Base-by-base conservation (phyloP, 2,113 vertebrate species). In the Psephotus haematonotus region DNA sequence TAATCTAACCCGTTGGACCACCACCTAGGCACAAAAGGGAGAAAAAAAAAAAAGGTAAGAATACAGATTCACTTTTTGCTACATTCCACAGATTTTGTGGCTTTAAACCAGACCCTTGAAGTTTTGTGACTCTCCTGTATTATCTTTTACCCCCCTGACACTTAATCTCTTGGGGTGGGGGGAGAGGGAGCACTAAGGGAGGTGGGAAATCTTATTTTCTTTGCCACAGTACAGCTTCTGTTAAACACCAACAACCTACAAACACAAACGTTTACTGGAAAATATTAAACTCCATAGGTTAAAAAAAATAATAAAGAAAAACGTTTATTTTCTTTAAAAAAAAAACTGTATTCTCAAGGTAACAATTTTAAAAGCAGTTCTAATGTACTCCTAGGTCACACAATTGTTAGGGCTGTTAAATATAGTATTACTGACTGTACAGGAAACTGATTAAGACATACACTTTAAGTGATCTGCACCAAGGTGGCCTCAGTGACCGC, bases 371-470 rank as follows among this genome's bases (percentile, higher is more conserved):
- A 95, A 96, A 95, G 63, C 95, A 97, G 93, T 90, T 96, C 90
- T 91, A 96, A 94, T 76, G 46, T 96, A 95, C 91, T 97, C 94
- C 90, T 92, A 96, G 96, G 95, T 97, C 97, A 97, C 78, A 98
- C 95, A 96, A 97, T 94, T 95, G 95, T 95, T 98, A 97, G 92
- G 89, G 97, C 97, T 97, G 97, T 97, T 98, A 98, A 98, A 98
- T 97, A 98, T 92, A 98, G 96, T 96, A 98, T 97, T 97, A 95
- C 98, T 98, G 96, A 97, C 98, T 98, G 94, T 96, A 98, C 95
- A 92, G 98, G 98, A 98, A 98, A 98, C 98, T 98, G 98, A 98
- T 98, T 98, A 98, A 98, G 98, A 98, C 98, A 97, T 98, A 98
- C 98, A 98, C 97, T 98, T 98, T 98, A 98, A 98, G 98, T 98